These are phyloP conservation scores for Macrosiphum euphorbiae DNA, from an alignment of 2,888 invertebrate species.

Conservation along the genomic window DNA sequence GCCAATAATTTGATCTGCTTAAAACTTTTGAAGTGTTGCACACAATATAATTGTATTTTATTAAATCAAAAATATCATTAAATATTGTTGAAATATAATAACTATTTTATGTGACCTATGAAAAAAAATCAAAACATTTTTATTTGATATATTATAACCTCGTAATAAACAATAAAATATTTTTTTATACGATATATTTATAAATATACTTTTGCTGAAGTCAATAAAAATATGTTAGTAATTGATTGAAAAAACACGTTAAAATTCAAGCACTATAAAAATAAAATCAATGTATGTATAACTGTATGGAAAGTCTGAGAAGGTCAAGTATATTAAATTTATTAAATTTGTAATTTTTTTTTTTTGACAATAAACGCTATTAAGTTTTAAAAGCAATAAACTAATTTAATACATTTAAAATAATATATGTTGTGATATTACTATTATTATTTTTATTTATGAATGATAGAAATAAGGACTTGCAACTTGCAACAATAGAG, in stretches of 20 bases:
- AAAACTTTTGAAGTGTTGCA: background rate
- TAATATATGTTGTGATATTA: too few relatives aligned
- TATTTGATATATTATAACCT: background rate
- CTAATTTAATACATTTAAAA: too few relatives aligned
- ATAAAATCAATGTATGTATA: background rate
- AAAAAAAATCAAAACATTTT: background rate
- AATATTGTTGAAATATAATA: background rate
- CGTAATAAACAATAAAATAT: background rate
- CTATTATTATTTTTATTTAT: background rate
- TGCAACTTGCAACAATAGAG: background rate
- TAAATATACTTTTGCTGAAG: background rate
- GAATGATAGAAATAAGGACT: background rate
- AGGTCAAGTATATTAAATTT: background rate
- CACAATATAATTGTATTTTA: background rate
- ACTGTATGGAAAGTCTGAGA: background rate
- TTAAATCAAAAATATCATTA: background rate
- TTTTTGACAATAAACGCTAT: background rate
- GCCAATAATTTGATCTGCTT: background rate
- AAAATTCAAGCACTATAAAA: background rate
- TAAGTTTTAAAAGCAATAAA: background rate
- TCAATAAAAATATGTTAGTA: background rate
- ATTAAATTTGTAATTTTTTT: background rate
- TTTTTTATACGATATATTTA: too few relatives aligned
- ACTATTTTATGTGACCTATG: background rate
- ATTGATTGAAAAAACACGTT: background rate